These are phyloP conservation scores for Nasonia oneida DNA, from an alignment of 2,888 invertebrate genomes.

Conservation along the genomic window DNA sequence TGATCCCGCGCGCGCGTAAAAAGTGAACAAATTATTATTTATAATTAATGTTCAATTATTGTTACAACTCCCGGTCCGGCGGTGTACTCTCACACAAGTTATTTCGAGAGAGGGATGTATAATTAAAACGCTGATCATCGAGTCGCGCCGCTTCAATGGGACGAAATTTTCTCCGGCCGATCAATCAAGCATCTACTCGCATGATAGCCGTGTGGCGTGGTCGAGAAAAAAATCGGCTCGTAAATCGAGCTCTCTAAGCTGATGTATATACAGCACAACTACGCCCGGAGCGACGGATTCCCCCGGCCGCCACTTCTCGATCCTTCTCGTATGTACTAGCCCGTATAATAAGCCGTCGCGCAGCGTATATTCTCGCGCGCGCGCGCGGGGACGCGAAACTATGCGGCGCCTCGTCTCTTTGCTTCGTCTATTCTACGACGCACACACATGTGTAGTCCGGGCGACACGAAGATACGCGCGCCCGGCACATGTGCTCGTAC, in stretches of 20 bases:
- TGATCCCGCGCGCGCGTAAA: neutral
- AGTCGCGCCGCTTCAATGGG: constrained; percentile 46
- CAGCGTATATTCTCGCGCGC: constrained; percentile 72
- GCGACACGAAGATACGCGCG: constrained; percentile 8
- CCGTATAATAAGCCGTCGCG: constrained; percentile 78
- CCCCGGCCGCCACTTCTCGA: constrained; percentile 48
- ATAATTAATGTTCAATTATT: constrained; percentile 57
- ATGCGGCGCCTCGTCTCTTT: constrained; percentile 59
- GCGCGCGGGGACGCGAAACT: constrained; percentile 57
- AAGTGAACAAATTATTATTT: constrained; percentile 56
- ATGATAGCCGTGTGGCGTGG: neutral
- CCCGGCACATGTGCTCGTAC: neutral
- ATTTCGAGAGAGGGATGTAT: constrained; percentile 11
- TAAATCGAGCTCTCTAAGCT: constrained; percentile 35
- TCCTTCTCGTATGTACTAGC: constrained; percentile 73
- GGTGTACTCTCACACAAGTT: constrained; percentile 49
- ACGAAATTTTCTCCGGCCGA: constrained; percentile 59
- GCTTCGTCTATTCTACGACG: neutral
- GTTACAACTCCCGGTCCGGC: neutral
- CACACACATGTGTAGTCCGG: constrained; percentile 20
- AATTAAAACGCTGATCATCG: constrained; percentile 53
- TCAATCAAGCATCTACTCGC: constrained; percentile 59
- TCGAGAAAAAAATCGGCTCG: constrained; percentile 9
- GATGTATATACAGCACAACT: neutral
- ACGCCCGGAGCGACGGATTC: constrained; percentile 60